Base-by-base conservation (phyloP, 2,888 invertebrate genomes). In the Melolontha melolontha region DNA sequence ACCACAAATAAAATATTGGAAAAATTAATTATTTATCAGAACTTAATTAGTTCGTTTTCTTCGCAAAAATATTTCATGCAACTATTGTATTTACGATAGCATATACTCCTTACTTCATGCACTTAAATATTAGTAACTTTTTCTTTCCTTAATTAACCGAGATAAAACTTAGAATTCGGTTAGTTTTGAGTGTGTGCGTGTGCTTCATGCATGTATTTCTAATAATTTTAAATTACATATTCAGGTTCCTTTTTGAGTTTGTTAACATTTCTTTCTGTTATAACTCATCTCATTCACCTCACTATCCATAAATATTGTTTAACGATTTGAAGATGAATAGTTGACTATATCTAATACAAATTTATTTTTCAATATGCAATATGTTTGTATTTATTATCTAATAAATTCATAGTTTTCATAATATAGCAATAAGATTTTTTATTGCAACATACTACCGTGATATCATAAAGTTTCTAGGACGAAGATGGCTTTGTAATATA, bases 131-230 rank as follows among this genome's bases (percentile, higher is more conserved):
- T 2, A 22, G 4, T 22, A 4, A 22, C 22, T 22, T 22, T 22
- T 55, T 10, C 11, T 50, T 39, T 49, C 14, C 44, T n/a, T 10
- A 34, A n/a, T 27, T 7, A 7, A 27, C 27, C 6, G 29, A 64
- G 34, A 52, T 67, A 27, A 52, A 67, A 11, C 59, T 67, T 67
- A 67, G 66, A 67, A 59, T 42, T 42, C 68, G 59, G 51, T 67
- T 68, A 16, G 12, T 73, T 69, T 72, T 72, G 73, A 68, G 73
- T 77, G 77, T 77, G 73, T 74, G 73, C 75, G 74, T 75, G 71
- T 73, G 79, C 78, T 78, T 78, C 78, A 76, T 78, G 80, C 80
- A 80, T 80, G 80, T 49, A 14, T 64, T 77, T 76, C 72, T 72
- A 64, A 64, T 68, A 40, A 64, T 55, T 68, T 68, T 51, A 64